Base-by-base conservation (phyloP, 2,113 vertebrate genomes). In the Macquaria ambigua region DNA sequence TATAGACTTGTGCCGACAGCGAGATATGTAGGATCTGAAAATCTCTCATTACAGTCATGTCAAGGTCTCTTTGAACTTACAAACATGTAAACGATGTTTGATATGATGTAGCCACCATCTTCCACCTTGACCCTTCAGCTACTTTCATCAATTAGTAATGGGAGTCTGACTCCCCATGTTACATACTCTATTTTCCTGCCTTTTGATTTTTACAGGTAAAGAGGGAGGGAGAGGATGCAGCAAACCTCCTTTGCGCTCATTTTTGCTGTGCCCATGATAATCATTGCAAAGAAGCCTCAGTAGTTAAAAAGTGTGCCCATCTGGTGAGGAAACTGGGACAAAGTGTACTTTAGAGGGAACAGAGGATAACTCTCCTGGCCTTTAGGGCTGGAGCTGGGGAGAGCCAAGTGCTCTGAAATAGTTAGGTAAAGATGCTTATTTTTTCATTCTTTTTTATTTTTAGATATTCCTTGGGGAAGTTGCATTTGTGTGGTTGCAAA, bases 271-370 rank as follows among this genome's bases (percentile, higher is more conserved):
- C 90, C 90, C 67, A 53, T 88, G 87, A 92, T 95, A 91, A 90
- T 93, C 71, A 90, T 92, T 88, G 72, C 88, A 91, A 93, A 92
- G 89, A 89, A 82, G 87, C 89, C 69, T 90, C 83, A 72, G 90
- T 93, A 88, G 93, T 90, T 93, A 89, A 93, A 94, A 92, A 90
- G 84, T 88, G 87, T 88, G 87, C 93, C 95, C 94, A 95, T 95
- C 95, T 96, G 94, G 83, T 93, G 86, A 79, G 84, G 87, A 96
- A 96, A 95, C 91, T 94, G 90, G 93, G 94, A 94, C 94, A 95
- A 94, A 95, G 91, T 93, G 93, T 95, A 91, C 95, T 94, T 93
- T 92, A 84, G 93, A 95, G 90, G 75, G 86, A 95, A 95, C 85
- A 86, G 80, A 89, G 93, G 89, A 89, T 87, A 93, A 91, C 82